These are phyloP conservation scores for Callipepla californica DNA, from an alignment of 2,113 vertebrate genomes.

Conservation along the genomic window DNA sequence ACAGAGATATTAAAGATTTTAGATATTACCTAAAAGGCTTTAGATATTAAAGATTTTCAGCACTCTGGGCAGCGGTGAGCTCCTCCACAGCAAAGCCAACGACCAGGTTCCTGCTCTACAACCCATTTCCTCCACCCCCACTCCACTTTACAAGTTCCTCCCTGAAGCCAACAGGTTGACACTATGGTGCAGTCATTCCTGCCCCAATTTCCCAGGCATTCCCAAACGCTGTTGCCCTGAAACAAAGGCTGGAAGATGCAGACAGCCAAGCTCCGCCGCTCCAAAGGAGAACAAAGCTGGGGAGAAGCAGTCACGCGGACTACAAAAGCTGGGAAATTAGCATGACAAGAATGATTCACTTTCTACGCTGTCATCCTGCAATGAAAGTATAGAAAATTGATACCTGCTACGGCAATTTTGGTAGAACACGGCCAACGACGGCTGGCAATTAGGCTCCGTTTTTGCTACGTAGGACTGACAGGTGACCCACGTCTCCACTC, in stretches of 20 bases:
- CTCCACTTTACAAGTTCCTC: not conserved
- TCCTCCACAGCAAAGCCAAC: not conserved
- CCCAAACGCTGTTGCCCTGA: not conserved
- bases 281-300: not conserved
- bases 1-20: not conserved
- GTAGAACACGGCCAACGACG: not conserved
- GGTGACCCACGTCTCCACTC: not conserved
- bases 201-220: not conserved
- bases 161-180: not conserved
- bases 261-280: not conserved
- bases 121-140: accelerated
- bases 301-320: not conserved
- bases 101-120: accelerated
- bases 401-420: not conserved
- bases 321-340: not conserved
- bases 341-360: accelerated
- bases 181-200: not conserved
- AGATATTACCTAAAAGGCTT: no score
- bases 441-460: not conserved
- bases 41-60: not conserved
- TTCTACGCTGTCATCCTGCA: not conserved
- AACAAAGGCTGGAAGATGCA: accelerated
- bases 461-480: accelerated
- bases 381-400: accelerated
- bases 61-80: not conserved